Conservation (phyloP, 2,888 invertebrate species). For the Philhelius pedissequus region DNA sequence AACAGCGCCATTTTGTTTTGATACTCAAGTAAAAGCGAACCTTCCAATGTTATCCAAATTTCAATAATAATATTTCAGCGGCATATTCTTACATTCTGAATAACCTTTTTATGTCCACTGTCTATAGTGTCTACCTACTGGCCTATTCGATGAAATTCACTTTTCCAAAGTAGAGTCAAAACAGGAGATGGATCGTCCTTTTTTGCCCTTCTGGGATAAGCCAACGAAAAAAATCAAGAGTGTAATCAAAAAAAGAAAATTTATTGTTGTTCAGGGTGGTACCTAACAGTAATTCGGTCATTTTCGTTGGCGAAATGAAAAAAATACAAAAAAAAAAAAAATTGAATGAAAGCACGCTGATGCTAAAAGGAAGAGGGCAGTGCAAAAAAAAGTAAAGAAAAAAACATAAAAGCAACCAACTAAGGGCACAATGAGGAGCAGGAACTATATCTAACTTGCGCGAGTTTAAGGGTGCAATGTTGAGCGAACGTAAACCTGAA, state of each 20-base stretch:
- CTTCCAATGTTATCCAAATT: too few relatives aligned
- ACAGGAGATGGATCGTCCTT: slow-evolving; percentile 3
- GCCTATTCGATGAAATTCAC: background rate
- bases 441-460: slow-evolving; percentile 6
- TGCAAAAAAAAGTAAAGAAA: background rate
- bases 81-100: too few relatives aligned
- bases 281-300: slow-evolving; percentile 60
- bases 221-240: slow-evolving; percentile 27
- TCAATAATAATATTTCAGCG: too few relatives aligned
- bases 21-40: too few relatives aligned
- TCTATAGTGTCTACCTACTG: background rate
- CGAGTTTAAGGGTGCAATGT: slow-evolving; percentile 61
- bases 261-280: slow-evolving; percentile 62
- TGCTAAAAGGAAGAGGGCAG: background rate
- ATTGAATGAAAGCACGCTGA: slow-evolving; percentile 17
- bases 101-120: too few relatives aligned
- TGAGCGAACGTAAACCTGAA: slow-evolving; percentile 63
- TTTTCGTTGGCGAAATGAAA: slow-evolving; percentile 56
- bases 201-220: slow-evolving; percentile 15
- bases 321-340: slow-evolving; percentile 46
- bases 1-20: too few relatives aligned
- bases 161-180: background rate
- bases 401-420: too few relatives aligned
- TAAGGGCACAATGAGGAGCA: background rate
- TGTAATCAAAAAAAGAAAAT: slow-evolving; percentile 64